Conservation (phyloP, 2,888 invertebrate genomes). For the Caenorhabditis zanzibari region DNA sequence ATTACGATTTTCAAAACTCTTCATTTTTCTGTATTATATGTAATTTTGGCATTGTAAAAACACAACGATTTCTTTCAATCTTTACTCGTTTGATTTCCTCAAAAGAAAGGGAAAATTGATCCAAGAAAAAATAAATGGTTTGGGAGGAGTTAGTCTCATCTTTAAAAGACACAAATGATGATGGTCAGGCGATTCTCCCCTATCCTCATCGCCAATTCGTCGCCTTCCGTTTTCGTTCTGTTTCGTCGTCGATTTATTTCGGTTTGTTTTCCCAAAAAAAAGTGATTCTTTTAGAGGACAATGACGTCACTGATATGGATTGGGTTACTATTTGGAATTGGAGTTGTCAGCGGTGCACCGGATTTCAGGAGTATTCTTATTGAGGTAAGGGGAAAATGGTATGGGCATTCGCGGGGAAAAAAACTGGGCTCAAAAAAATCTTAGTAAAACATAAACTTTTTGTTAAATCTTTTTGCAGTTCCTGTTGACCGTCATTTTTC, state of each 20-base stretch:
- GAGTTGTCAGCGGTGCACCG: constrained; percentile 17
- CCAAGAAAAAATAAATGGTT: constrained; percentile 28
- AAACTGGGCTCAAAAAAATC: too few species aligned
- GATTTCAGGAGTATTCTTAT: constrained; percentile 66
- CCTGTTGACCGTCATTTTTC: too few species aligned
- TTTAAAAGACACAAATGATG: constrained; percentile 45
- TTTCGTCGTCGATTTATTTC: constrained; percentile 11
- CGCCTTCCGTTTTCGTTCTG: constrained; percentile 21
- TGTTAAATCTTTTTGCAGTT: too few species aligned
- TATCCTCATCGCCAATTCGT: constrained; percentile 6
- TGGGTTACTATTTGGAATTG: background rate
- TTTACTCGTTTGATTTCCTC: constrained; percentile 10
- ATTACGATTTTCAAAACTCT: background rate
- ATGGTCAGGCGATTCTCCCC: constrained; percentile 36
- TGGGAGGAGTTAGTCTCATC: constrained; percentile 19
- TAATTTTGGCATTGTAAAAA: constrained; percentile 29
- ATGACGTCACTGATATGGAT: constrained; percentile 24
- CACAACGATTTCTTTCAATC: background rate
- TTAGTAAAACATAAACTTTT: background rate
- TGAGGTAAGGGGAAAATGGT: constrained; percentile 51
- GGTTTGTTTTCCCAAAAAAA: background rate
- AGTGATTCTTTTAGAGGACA: constrained; percentile 25
- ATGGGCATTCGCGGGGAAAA: background rate
- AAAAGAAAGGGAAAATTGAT: background rate
- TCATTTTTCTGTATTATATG: constrained; percentile 55